These are phyloP conservation scores for Urocynchramus pylzowi DNA, from an alignment of 2,113 vertebrate genomes.

Conservation along the genomic window DNA sequence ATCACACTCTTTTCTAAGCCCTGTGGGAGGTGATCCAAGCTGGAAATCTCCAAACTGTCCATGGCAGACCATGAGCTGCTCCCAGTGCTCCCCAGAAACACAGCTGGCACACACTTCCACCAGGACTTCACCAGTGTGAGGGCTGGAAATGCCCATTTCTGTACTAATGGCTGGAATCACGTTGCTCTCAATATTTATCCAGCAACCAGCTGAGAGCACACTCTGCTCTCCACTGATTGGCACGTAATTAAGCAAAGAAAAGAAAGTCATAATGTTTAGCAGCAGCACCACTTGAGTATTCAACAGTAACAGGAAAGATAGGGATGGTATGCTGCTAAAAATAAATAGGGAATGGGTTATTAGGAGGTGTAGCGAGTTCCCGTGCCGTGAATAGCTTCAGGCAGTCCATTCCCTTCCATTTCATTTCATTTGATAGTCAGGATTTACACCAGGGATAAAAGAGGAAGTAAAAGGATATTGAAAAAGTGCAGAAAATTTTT, in stretches of 20 bases:
- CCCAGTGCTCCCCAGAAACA: not conserved
- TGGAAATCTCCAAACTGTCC: not conserved
- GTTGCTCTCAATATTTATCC: conserved; percentile 1
- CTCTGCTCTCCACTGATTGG: conserved; percentile 46
- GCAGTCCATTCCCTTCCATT: conserved; percentile 51
- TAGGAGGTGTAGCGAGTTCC: conserved; percentile 32
- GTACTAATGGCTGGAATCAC: not conserved
- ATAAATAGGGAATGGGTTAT: conserved; percentile 34
- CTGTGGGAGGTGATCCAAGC: not conserved
- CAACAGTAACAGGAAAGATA: conserved; percentile 11
- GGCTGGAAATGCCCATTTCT: conserved; percentile 6
- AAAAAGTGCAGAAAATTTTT: not conserved
- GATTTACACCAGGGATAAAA: conserved; percentile 29
- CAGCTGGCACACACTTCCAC: not conserved
- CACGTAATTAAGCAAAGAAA: conserved; percentile 48
- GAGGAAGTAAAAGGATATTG: not conserved
- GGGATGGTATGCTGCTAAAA: conserved; percentile 28
- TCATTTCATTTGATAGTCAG: conserved; percentile 25
- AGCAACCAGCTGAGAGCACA: conserved; percentile 7
- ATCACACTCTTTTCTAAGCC: not conserved
- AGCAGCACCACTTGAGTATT: conserved; percentile 26
- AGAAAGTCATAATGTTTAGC: conserved; percentile 44
- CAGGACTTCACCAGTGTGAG: not conserved
- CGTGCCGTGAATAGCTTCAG: not conserved
- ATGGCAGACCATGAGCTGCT: not conserved